A percentile compares a stretch with the other conserved stretches of the same genome.
These are phyloP conservation scores for Pogonocherus hispidulus DNA, from an alignment of 2,888 invertebrate genomes.

Conservation along the genomic window DNA sequence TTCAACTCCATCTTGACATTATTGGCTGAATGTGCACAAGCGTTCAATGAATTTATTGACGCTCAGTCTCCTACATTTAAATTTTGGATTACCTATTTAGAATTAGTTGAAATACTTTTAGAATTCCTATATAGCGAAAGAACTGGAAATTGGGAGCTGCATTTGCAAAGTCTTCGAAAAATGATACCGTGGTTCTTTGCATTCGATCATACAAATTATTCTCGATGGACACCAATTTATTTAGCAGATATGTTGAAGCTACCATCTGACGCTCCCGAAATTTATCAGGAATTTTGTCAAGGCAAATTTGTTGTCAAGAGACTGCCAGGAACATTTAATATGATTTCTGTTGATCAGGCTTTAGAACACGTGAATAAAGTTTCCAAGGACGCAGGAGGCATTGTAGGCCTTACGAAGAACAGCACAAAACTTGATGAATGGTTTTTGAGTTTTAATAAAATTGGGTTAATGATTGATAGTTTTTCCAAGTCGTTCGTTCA, in stretches of 20 bases:
- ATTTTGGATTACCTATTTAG: no score
- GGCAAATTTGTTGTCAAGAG: slow-evolving; percentile 35
- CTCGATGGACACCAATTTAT: slow-evolving; percentile 36
- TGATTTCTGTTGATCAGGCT: slow-evolving; percentile 44
- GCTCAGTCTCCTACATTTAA: no score
- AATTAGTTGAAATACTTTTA: no score
- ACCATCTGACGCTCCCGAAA: slow-evolving; percentile 23
- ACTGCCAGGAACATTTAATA: slow-evolving; percentile 32
- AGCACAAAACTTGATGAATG: slow-evolving; percentile 41
- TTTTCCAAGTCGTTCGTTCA: background rate
- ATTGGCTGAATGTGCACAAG: no score
- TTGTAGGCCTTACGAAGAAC: slow-evolving; percentile 18
- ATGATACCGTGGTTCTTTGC: background rate
- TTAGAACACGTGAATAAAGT: slow-evolving; percentile 40
- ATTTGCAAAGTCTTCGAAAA: background rate
- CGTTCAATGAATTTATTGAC: no score
- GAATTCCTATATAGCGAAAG: no score
- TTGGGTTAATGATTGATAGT: slow-evolving; percentile 27
- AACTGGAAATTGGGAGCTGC: background rate
- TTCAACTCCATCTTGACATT: no score
- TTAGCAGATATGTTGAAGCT: slow-evolving; percentile 38
- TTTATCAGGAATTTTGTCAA: slow-evolving; percentile 31
- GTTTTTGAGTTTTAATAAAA: slow-evolving; percentile 42
- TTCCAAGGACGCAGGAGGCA: slow-evolving; percentile 26
- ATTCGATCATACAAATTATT: slow-evolving; percentile 19